phyloP scores from a whole-genome alignment of 2,888 invertebrate genomes.

The Notocelia uddmanniana region DNA sequence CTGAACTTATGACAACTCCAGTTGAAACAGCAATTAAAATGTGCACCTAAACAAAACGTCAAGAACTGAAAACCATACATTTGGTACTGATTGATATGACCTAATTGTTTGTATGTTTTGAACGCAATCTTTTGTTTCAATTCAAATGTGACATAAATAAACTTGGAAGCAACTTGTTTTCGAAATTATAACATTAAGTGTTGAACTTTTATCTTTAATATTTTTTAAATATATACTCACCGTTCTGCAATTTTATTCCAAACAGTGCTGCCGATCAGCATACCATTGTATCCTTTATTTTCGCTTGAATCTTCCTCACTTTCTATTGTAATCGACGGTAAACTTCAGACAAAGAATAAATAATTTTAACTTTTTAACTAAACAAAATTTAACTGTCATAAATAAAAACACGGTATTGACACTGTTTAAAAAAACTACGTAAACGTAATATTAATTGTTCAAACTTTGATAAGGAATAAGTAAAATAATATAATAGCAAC shows the following conservation, averaged over 20 bases:
- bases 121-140: constrained; percentile 13
- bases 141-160: constrained; percentile 13
- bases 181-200: not conserved
- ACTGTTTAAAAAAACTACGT: not conserved
- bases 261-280: constrained; percentile 8
- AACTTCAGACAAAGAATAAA: constrained; percentile 46
- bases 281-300: constrained; percentile 34
- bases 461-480: constrained; percentile 27
- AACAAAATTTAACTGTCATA: constrained; percentile 5
- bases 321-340: constrained; percentile 39
- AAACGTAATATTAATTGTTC: constrained; percentile 15
- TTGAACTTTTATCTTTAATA: not conserved
- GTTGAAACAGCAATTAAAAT: not conserved
- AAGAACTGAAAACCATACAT: not conserved
- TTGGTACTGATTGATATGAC: not conserved
- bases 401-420: not conserved
- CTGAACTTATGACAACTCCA: not conserved
- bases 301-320: constrained; percentile 38
- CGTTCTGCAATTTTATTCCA: constrained; percentile 27
- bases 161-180: constrained; percentile 24
- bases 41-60: not conserved
- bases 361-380: constrained; percentile 45
- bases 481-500: constrained; percentile 24
- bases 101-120: not conserved
- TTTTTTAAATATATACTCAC: constrained; percentile 15